Percentiles rank a stretch among this genome's conserved stretches.
Conservation (phyloP, 2,888 invertebrate species). For the Callinectes sapidus region DNA sequence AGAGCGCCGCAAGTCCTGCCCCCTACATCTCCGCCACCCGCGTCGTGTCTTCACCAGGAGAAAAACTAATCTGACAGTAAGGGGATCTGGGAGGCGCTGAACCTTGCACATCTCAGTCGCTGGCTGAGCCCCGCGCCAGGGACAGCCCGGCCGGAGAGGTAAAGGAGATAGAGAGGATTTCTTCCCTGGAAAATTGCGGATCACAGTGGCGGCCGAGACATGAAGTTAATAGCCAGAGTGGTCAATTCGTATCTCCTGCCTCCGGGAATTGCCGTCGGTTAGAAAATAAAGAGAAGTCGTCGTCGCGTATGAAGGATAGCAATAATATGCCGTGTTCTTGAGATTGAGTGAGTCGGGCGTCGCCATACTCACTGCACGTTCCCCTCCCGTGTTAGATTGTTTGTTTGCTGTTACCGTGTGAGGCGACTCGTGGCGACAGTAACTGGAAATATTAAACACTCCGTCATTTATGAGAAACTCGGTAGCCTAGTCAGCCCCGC, state of each 20-base stretch:
- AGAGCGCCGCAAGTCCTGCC: conserved; percentile 39
- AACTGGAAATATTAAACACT: conserved; percentile 8
- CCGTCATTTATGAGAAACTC: conserved; percentile 1
- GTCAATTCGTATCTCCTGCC: conserved; percentile 49
- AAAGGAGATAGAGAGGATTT: conserved; percentile 62
- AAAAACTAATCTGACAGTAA: conserved; percentile 66
- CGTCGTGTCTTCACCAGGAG: conserved; percentile 32
- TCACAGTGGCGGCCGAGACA: conserved; percentile 56
- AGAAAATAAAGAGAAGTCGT: conserved; percentile 26
- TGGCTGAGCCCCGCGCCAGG: conserved; percentile 45
- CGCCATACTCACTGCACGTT: not conserved
- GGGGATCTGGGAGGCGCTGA: conserved; percentile 58
- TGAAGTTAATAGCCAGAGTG: conserved; percentile 62
- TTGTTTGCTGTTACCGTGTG: not conserved
- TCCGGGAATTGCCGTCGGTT: conserved; percentile 44
- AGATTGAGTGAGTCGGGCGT: not conserved
- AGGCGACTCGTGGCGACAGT: not conserved
- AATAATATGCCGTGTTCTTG: conserved; percentile 21
- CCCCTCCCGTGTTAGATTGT: not conserved
- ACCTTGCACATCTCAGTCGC: conserved; percentile 49
- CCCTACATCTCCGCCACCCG: conserved; percentile 28
- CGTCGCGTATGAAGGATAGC: not conserved
- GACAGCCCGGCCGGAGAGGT: not conserved
- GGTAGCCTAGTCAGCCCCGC: conserved; percentile 26
- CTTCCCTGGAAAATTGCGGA: conserved; percentile 55